These are phyloP conservation scores for Rhamnusium bicolor DNA, from an alignment of 2,888 invertebrate genomes.

Conservation along the genomic window DNA sequence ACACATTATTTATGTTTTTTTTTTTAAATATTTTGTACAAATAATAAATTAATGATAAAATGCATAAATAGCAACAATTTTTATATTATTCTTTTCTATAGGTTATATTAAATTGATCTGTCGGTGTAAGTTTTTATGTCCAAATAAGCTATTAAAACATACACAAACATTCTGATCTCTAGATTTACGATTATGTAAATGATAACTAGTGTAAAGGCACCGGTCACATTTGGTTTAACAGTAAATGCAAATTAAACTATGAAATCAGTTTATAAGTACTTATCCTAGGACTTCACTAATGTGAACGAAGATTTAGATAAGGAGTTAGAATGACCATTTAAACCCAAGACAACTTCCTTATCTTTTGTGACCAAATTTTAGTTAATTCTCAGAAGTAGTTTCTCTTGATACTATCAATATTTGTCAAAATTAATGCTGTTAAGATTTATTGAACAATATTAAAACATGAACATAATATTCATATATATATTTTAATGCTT, in stretches of 20 bases:
- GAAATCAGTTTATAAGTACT: slow-evolving; percentile 4
- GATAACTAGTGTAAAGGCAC: background rate
- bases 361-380: background rate
- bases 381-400: background rate
- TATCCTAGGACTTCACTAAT: background rate
- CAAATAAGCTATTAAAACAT: background rate
- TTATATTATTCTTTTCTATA: too few species aligned
- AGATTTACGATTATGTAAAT: background rate
- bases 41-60: too few species aligned
- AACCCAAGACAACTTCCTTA: slow-evolving; percentile 8
- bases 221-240: background rate
- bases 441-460: background rate
- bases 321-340: background rate
- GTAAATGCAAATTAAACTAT: slow-evolving; percentile 1
- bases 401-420: background rate
- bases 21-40: too few species aligned
- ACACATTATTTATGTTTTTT: too few species aligned
- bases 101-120: too few species aligned
- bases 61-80: too few species aligned
- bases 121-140: too few species aligned
- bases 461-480: too few species aligned
- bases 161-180: background rate
- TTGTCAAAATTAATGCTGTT: background rate
- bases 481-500: too few species aligned
- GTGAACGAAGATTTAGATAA: slow-evolving; percentile 7